A percentile compares a stretch with the other conserved stretches of the same genome.
phyloP scores from a whole-genome alignment of 1,140 invertebrate genomes.

The Drosophila seguyi region DNA sequence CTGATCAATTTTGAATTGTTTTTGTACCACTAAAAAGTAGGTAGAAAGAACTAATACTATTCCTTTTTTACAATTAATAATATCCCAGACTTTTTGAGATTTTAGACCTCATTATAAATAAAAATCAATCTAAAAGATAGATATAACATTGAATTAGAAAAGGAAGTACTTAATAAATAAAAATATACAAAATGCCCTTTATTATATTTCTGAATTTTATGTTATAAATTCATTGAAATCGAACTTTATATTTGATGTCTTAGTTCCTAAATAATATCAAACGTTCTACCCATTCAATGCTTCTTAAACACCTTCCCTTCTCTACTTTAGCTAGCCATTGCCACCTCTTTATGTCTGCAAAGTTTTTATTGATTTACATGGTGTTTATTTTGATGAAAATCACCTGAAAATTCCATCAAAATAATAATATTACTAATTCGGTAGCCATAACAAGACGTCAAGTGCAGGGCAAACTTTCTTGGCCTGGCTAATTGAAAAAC shows the following conservation, averaged over 20 bases:
- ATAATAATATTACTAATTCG: slow-evolving; percentile 26
- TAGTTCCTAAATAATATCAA: too few relatives aligned
- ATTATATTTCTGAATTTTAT: background rate
- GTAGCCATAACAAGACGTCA: slow-evolving; percentile 35
- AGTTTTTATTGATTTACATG: slow-evolving; percentile 43
- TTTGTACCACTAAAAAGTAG: background rate
- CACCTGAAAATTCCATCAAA: slow-evolving; percentile 16
- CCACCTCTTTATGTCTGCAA: slow-evolving; percentile 50
- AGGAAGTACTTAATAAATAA: too few relatives aligned
- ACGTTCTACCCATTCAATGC: too few relatives aligned
- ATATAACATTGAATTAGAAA: too few relatives aligned
- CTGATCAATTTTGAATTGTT: background rate
- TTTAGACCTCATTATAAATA: too few relatives aligned
- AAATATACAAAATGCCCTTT: too few relatives aligned
- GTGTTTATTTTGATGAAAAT: slow-evolving; percentile 19
- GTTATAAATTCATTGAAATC: background rate
- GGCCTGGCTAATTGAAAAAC: slow-evolving; percentile 61
- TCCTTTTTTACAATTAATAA: too few relatives aligned
- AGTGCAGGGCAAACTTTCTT: slow-evolving; percentile 41
- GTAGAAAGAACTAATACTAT: background rate
- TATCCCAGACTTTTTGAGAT: too few relatives aligned
- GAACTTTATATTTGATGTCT: background rate
- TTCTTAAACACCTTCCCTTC: background rate
- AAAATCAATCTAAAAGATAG: too few relatives aligned
- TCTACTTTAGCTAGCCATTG: background rate